These are phyloP conservation scores for Petroica traversi DNA, from an alignment of 2,113 vertebrate species.

Conservation along the genomic window DNA sequence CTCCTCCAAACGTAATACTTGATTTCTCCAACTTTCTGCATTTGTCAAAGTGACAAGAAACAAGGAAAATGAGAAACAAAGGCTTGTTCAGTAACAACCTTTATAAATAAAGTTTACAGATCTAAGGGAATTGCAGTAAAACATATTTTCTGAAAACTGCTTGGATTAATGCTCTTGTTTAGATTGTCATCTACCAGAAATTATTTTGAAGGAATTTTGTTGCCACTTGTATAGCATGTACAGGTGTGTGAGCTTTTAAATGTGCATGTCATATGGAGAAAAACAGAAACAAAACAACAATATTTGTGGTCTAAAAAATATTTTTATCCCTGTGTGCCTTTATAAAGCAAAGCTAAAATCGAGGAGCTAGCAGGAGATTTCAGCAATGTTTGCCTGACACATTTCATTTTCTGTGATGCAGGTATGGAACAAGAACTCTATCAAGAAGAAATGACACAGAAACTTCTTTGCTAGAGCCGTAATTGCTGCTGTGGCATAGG, in stretches of 20 bases:
- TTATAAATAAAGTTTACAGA: background rate
- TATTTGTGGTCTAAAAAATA: background rate
- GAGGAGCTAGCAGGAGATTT: background rate
- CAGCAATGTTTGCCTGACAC: background rate
- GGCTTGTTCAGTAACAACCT: rapidly evolving
- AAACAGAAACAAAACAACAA: background rate
- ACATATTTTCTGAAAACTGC: background rate
- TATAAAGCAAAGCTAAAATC: background rate
- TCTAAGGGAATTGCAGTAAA: background rate
- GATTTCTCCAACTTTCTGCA: background rate
- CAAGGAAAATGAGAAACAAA: background rate
- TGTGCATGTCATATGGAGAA: background rate
- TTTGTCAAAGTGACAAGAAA: background rate
- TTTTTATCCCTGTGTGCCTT: background rate
- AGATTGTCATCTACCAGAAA: background rate
- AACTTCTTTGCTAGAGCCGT: background rate
- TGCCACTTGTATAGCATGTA: rapidly evolving
- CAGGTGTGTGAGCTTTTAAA: background rate
- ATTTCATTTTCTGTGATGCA: background rate
- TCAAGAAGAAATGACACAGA: background rate
- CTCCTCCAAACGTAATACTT: background rate
- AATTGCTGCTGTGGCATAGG: background rate
- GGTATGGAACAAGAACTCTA: background rate
- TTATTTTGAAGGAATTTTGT: background rate
- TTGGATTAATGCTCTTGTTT: background rate